These are phyloP conservation scores for Diadromus collaris DNA, from an alignment of 2,888 invertebrate species.

Conservation along the genomic window DNA sequence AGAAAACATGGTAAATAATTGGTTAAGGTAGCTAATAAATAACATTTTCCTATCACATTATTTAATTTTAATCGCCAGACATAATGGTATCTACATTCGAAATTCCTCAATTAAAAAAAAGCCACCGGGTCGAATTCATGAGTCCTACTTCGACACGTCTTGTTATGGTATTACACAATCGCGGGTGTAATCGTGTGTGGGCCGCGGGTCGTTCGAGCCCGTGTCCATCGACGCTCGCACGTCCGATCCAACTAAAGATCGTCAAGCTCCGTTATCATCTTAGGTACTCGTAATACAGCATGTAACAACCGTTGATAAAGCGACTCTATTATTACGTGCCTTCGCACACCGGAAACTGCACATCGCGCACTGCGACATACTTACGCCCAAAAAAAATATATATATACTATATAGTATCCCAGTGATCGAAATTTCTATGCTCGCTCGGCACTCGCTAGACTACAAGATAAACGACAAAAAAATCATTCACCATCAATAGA, in stretches of 20 bases:
- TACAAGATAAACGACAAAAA: neutral
- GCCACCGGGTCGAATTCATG: slow-evolving; percentile 11
- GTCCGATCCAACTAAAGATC: slow-evolving; percentile 22
- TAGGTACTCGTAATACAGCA: neutral
- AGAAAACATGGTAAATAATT: neutral
- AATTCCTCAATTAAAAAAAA: too few species aligned
- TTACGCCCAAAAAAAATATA: neutral
- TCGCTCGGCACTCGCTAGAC: neutral
- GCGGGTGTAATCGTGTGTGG: slow-evolving; percentile 31
- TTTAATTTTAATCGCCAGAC: neutral
- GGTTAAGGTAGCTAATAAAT: too few species aligned
- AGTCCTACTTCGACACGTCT: neutral
- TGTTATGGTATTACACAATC: slow-evolving; percentile 35
- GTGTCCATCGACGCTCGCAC: neutral
- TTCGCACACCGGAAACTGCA: neutral
- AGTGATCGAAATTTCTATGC: neutral
- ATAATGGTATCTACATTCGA: too few species aligned
- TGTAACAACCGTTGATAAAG: slow-evolving; percentile 8
- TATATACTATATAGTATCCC: neutral
- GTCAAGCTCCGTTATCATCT: slow-evolving; percentile 6
- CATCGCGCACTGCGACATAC: neutral
- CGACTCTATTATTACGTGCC: slow-evolving; percentile 10
- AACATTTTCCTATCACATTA: neutral
- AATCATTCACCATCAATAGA: slow-evolving; percentile 28
- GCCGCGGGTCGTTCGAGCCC: slow-evolving; percentile 16